Evolutionary conservation across 2,113 vertebrate species (phyloP).

Genomic region (Marmota flaviventris): DNA sequence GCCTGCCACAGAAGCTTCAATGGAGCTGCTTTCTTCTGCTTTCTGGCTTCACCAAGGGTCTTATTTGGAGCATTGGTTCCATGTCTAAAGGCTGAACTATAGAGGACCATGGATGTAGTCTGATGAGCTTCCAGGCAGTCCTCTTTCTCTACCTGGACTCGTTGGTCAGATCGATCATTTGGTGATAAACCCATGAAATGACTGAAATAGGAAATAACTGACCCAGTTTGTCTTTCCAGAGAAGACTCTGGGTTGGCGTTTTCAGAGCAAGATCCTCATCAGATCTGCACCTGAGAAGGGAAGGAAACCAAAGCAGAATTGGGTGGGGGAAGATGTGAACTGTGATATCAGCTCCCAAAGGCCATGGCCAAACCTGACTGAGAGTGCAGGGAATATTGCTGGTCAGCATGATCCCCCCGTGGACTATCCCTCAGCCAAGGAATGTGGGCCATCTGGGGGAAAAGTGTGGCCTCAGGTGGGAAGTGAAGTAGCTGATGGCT

Average conservation of each 20-base stretch:
- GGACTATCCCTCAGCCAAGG: not conserved
- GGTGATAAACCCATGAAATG: not conserved
- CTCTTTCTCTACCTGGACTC: not conserved
- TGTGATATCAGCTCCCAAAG: not conserved
- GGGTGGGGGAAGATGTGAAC: not conserved
- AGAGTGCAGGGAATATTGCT: not conserved
- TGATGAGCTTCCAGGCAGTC: not conserved
- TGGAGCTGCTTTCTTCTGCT: not conserved
- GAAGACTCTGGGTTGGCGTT: not conserved
- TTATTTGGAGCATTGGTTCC: not conserved
- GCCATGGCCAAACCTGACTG: not conserved
- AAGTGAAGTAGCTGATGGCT: not conserved
- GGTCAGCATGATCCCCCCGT: accelerated
- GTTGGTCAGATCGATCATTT: not conserved
- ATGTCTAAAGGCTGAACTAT: not conserved
- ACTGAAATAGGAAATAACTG: not conserved
- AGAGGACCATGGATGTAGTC: not conserved
- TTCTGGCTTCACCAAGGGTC: not conserved
- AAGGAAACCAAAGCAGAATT: not conserved
- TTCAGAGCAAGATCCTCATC: not conserved
- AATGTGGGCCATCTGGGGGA: not conserved
- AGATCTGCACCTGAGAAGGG: not conserved
- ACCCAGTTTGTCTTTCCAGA: not conserved
- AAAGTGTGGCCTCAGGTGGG: not conserved
- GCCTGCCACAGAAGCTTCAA: not conserved